A percentile compares a stretch with the other conserved stretches of the same genome.
Conservation (phyloP, 2,797 vertebrate genomes). For the Labroides dimidiatus region DNA sequence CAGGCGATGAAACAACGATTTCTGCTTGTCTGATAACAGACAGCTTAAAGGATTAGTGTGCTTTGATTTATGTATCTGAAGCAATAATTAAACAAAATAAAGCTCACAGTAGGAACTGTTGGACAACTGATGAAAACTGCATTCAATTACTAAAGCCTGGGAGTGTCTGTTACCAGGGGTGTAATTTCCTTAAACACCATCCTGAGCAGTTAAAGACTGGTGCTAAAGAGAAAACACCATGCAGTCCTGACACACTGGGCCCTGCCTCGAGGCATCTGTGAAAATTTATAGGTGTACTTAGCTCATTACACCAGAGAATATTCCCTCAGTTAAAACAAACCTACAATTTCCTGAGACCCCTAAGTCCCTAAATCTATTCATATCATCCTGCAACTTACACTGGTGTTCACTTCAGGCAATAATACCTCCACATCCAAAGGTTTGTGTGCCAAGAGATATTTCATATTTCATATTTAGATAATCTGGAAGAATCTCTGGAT, state of each 20-base stretch:
- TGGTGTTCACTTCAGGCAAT: slow-evolving; percentile 21
- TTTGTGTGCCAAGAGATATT: not conserved
- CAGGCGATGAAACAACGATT: slow-evolving; percentile 1
- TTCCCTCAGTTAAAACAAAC: slow-evolving; percentile 78
- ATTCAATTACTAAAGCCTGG: slow-evolving; percentile 71
- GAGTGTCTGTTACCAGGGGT: slow-evolving; percentile 70
- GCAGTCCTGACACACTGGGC: slow-evolving; percentile 60
- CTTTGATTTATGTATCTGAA: slow-evolving; percentile 65
- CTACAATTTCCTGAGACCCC: slow-evolving; percentile 62
- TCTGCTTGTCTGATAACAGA: slow-evolving; percentile 34
- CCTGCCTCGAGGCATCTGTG: slow-evolving; percentile 57
- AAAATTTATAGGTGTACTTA: slow-evolving; percentile 74
- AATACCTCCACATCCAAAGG: not conserved
- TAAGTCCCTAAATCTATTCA: slow-evolving; percentile 53
- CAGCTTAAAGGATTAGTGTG: slow-evolving; percentile 38
- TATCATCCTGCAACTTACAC: slow-evolving; percentile 26
- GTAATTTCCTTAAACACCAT: slow-evolving; percentile 79
- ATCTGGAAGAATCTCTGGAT: too few species aligned
- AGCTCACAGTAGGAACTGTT: slow-evolving; percentile 49
- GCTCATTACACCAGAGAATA: slow-evolving; percentile 74
- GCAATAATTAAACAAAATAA: slow-evolving; percentile 61
- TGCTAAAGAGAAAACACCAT: slow-evolving; percentile 64
- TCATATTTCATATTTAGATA: not conserved
- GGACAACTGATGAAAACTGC: slow-evolving; percentile 66
- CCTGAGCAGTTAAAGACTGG: slow-evolving; percentile 66